A percentile compares a stretch with the other conserved stretches of the same genome.
Evolutionary conservation across 2,888 invertebrate genomes (phyloP).

Genomic region (Himalopsyche anomala): DNA sequence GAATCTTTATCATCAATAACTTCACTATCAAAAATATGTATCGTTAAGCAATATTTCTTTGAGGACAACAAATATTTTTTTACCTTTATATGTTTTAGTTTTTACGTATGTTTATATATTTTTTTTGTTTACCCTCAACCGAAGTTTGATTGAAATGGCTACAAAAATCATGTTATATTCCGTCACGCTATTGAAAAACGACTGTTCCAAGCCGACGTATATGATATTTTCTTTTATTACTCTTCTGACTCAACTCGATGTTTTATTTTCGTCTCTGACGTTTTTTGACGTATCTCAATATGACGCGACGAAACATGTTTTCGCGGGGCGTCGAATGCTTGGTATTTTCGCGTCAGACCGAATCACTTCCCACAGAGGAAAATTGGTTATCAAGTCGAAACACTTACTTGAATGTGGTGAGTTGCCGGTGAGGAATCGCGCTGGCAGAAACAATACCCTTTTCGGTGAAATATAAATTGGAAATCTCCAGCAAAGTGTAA

Average conservation of each 20-base stretch:
- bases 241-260: not conserved
- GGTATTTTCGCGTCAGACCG: slow-evolving; percentile 9
- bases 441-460: not conserved
- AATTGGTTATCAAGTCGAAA: not conserved
- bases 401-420: not conserved
- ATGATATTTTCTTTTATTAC: slow-evolving; percentile 22
- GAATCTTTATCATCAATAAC: too few species aligned
- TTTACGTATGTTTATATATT: too few species aligned
- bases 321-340: not conserved
- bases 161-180: not conserved
- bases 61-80: too few species aligned
- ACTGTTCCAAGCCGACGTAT: not conserved
- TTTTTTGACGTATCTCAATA: slow-evolving; percentile 18
- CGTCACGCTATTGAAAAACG: not conserved
- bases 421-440: not conserved
- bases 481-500: not conserved
- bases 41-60: too few species aligned
- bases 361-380: slow-evolving; percentile 2
- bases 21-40: too few species aligned
- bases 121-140: not conserved
- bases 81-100: too few species aligned
- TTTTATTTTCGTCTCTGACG: slow-evolving; percentile 8
- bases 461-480: not conserved
- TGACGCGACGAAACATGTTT: slow-evolving; percentile 12
- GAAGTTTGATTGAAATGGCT: slow-evolving; percentile 10